These are phyloP conservation scores for Hippocampus zosterae DNA, from an alignment of 2,113 vertebrate genomes.

Conservation along the genomic window DNA sequence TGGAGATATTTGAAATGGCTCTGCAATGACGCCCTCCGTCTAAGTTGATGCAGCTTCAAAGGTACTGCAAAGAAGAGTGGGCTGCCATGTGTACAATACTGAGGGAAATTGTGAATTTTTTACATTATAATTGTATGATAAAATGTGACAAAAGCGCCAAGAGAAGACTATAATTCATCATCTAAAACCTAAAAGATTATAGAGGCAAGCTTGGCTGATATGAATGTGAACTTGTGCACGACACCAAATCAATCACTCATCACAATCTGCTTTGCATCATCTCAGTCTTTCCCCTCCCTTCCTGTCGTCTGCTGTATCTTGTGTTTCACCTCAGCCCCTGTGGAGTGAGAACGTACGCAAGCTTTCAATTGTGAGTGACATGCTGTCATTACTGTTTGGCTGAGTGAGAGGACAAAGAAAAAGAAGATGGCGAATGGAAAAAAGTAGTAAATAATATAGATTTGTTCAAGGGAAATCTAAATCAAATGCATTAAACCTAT, in stretches of 20 bases:
- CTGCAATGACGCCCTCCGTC: background rate
- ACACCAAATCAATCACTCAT: conserved; percentile 6
- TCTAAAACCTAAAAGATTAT: background rate
- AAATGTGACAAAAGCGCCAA: background rate
- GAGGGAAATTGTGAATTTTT: background rate
- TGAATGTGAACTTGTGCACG: background rate
- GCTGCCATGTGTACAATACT: too few relatives aligned
- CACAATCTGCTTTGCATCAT: conserved; percentile 28
- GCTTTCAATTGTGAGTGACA: conserved; percentile 37
- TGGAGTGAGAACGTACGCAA: conserved; percentile 32
- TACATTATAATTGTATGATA: background rate
- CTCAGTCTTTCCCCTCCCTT: conserved; percentile 37
- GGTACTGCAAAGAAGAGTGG: background rate
- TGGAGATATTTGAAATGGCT: background rate
- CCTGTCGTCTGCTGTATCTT: conserved; percentile 41
- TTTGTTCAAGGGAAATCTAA: background rate
- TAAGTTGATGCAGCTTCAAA: background rate
- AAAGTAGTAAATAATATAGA: background rate
- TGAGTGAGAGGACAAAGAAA: conserved; percentile 17
- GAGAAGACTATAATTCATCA: conserved; percentile 8
- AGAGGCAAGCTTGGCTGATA: conserved; percentile 9
- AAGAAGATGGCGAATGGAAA: conserved; percentile 3
- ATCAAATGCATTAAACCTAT: background rate
- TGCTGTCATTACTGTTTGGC: conserved; percentile 41
- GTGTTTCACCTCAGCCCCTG: conserved; percentile 34